Evolutionary conservation across 2,888 invertebrate species (phyloP).

Genomic region (Exocentrus adspersus): DNA sequence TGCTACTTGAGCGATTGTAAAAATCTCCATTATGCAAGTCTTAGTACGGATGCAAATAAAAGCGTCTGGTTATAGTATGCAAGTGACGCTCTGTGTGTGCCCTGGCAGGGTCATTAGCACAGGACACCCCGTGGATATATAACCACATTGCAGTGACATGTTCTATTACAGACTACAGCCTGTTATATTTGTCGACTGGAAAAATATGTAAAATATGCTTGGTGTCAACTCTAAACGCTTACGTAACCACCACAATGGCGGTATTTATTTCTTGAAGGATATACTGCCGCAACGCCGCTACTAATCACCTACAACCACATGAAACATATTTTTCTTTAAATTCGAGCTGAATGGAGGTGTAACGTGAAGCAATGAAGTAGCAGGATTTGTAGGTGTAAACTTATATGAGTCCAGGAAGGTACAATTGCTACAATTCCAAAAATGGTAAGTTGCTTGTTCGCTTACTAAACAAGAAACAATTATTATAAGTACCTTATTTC

Average conservation of each 20-base stretch:
- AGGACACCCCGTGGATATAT: slow-evolving; percentile 49
- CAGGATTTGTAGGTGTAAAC: too few relatives aligned
- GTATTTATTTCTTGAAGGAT: slow-evolving; percentile 16
- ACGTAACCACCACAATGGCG: slow-evolving; percentile 13
- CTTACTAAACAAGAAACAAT: too few relatives aligned
- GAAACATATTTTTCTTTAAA: neutral
- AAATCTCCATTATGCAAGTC: slow-evolving; percentile 59
- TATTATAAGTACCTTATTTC: too few relatives aligned
- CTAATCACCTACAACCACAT: slow-evolving; percentile 5
- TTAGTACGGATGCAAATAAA: slow-evolving; percentile 58
- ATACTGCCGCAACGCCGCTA: slow-evolving; percentile 5
- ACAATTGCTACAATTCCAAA: too few relatives aligned
- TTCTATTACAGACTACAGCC: slow-evolving; percentile 30
- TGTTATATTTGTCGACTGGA: slow-evolving; percentile 24
- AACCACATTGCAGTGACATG: slow-evolving; percentile 52
- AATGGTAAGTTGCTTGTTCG: too few relatives aligned
- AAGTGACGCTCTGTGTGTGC: slow-evolving; percentile 54
- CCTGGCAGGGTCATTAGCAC: slow-evolving; percentile 55
- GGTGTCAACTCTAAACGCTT: slow-evolving; percentile 21
- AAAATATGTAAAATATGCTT: slow-evolving; percentile 23
- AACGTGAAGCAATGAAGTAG: neutral
- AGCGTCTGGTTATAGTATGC: slow-evolving; percentile 49
- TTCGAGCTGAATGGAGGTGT: neutral
- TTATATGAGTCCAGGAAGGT: too few relatives aligned
- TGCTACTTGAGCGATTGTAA: slow-evolving; percentile 56